Evolutionary conservation across 2,888 invertebrate genomes (phyloP).

Genomic region (Cetonia aurata): DNA sequence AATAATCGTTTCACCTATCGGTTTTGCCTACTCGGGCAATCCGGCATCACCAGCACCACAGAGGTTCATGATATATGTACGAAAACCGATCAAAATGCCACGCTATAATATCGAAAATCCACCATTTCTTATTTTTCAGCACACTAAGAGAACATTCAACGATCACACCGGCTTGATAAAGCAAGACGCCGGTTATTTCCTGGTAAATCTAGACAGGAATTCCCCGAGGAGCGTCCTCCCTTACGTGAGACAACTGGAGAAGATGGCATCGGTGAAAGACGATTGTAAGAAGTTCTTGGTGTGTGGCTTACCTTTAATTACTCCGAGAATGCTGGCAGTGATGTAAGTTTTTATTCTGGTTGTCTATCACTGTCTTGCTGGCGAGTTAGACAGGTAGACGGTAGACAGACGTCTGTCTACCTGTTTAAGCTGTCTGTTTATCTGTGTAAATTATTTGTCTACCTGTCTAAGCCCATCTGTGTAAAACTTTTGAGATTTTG

Average conservation of each 20-base stretch:
- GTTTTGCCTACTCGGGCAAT: slow-evolving; percentile 43
- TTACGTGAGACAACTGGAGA: slow-evolving; percentile 33
- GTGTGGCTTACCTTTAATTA: slow-evolving; percentile 42
- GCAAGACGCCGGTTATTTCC: slow-evolving; percentile 41
- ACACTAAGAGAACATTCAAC: slow-evolving; percentile 38
- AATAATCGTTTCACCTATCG: slow-evolving; percentile 40
- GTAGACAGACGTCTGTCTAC: no score
- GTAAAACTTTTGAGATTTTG: no score
- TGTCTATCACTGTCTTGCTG: no score
- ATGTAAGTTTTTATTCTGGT: no score
- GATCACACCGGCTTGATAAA: slow-evolving; percentile 15
- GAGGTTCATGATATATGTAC: slow-evolving; percentile 44
- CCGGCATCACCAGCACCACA: slow-evolving; percentile 35
- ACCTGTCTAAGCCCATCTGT: no score
- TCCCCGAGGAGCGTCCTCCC: slow-evolving; percentile 28
- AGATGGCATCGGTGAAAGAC: slow-evolving; percentile 8
- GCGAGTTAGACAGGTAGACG: no score
- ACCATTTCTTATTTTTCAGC: slow-evolving; percentile 15
- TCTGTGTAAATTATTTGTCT: no score
- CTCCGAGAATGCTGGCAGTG: slow-evolving; percentile 36
- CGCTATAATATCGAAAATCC: not conserved
- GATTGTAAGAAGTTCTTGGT: slow-evolving; percentile 39
- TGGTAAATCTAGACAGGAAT: slow-evolving; percentile 43
- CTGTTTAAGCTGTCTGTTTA: no score
- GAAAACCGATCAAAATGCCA: not conserved